Conservation (phyloP, 2,113 vertebrate genomes). For the Corvus moneduloides region DNA sequence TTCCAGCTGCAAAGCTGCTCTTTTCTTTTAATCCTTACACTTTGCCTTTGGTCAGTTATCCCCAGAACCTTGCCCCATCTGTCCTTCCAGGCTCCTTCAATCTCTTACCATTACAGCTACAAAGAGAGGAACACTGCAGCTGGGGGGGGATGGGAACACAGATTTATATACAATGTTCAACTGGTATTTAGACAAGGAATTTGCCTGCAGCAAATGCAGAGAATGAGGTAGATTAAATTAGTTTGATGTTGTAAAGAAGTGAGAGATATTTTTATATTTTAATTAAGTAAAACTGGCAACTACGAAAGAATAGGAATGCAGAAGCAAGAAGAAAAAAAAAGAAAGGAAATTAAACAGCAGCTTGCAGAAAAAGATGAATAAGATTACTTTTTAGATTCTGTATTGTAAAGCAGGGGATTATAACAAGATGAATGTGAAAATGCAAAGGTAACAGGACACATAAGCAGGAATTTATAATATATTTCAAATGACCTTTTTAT, state of each 20-base stretch:
- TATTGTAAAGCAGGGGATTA: background rate
- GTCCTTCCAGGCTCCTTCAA: background rate
- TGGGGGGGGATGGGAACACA: background rate
- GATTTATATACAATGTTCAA: background rate
- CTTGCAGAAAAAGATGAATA: background rate
- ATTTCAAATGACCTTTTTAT: slow-evolving; percentile 16
- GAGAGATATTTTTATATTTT: slow-evolving; percentile 34
- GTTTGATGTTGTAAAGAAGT: background rate
- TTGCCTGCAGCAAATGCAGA: background rate
- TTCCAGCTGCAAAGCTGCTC: background rate
- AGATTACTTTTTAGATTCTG: background rate
- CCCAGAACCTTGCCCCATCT: background rate
- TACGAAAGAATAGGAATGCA: background rate
- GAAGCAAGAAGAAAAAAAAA: background rate
- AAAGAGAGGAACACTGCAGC: background rate
- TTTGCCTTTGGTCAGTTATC: background rate
- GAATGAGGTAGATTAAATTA: slow-evolving; percentile 9
- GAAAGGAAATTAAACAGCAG: background rate
- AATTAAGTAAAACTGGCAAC: slow-evolving; percentile 28
- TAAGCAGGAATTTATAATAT: background rate
- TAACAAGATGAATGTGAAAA: background rate
- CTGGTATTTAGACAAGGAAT: slow-evolving; percentile 22
- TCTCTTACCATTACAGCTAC: background rate
- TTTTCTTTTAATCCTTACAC: background rate
- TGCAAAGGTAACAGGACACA: background rate